These are phyloP conservation scores for Drosophila colorata DNA, from an alignment of 2,888 invertebrate genomes.

Conservation along the genomic window DNA sequence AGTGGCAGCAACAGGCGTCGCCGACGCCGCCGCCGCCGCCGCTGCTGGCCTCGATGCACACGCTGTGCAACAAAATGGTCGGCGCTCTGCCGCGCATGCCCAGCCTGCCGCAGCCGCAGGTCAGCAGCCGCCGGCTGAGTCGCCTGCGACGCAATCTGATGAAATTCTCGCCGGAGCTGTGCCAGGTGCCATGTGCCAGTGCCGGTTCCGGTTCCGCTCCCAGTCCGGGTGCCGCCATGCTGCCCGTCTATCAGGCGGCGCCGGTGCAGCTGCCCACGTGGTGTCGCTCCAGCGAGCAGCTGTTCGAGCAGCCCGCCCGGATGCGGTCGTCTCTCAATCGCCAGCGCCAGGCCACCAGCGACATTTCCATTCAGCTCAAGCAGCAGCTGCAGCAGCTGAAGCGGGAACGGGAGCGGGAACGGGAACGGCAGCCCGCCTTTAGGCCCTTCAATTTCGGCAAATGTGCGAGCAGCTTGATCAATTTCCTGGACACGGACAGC, in stretches of 20 bases:
- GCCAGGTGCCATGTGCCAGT: too few relatives aligned
- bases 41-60: neutral
- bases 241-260: neutral
- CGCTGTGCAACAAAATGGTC: conserved; percentile 8
- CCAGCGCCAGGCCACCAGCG: conserved; percentile 3
- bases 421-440: neutral
- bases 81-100: conserved; percentile 14
- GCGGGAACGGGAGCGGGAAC: neutral
- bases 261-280: neutral
- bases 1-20: neutral
- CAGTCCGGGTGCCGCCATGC: too few relatives aligned
- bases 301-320: neutral
- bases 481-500: neutral
- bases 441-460: conserved; percentile 59
- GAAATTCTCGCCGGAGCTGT: conserved; percentile 5
- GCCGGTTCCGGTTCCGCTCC: too few relatives aligned
- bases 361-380: neutral
- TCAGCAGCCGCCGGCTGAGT: conserved; percentile 35
- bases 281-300: conserved; percentile 4
- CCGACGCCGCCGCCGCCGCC: neutral
- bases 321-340: too few relatives aligned
- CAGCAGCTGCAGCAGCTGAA: conserved; percentile 2
- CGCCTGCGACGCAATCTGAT: conserved; percentile 46
- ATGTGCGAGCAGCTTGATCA: conserved; percentile 37
- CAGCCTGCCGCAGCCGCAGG: conserved; percentile 21